Conservation (phyloP, 2,888 invertebrate species). For the Folsomia candida region DNA sequence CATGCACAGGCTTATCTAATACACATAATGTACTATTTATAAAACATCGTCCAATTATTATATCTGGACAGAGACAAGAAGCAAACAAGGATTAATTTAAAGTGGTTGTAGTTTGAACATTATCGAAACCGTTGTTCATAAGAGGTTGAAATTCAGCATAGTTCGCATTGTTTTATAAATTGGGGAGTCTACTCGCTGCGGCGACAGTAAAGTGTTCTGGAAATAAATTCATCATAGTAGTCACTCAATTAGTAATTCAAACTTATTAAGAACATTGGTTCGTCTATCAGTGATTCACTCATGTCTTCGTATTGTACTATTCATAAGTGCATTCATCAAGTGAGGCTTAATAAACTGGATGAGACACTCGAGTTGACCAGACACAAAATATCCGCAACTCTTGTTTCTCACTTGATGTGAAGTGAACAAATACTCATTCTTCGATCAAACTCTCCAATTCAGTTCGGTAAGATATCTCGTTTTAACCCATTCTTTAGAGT, state of each 20-base stretch:
- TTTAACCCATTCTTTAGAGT: neutral
- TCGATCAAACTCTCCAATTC: neutral
- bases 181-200: neutral
- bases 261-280: neutral
- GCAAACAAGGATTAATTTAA: neutral
- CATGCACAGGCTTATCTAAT: too few species aligned
- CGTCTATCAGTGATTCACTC: neutral
- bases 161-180: neutral
- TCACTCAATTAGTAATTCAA: neutral
- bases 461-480: neutral
- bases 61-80: neutral
- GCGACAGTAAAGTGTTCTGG: neutral
- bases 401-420: neutral
- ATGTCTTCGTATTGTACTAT: neutral
- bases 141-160: neutral
- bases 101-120: neutral
- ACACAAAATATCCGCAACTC: neutral
- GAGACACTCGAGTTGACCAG: neutral
- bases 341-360: neutral
- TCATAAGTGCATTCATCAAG: neutral
- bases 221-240: neutral
- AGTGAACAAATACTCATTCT: neutral
- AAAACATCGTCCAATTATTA: neutral
- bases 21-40: too few species aligned
- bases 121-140: neutral